A percentile compares a stretch with the other conserved stretches of the same genome.
phyloP scores from a whole-genome alignment of 2,797 vertebrate genomes.

The Anguilla marmorata region DNA sequence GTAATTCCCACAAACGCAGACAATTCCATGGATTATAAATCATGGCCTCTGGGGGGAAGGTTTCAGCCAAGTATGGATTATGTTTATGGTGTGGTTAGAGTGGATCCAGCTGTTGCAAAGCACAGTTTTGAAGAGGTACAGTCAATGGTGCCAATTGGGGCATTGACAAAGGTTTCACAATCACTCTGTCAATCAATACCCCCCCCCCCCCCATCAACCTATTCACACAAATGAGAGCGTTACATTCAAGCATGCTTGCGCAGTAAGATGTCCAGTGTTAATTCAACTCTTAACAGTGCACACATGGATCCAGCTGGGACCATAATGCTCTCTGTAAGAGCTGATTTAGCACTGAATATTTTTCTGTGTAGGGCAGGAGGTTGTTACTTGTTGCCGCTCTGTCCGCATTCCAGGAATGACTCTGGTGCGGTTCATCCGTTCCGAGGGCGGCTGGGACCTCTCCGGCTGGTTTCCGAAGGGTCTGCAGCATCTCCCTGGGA shows the following conservation, averaged over 20 bases:
- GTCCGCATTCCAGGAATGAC: constrained; percentile 18
- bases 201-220: constrained; percentile 43
- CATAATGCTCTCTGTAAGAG: neutral
- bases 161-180: constrained; percentile 61
- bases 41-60: constrained; percentile 55
- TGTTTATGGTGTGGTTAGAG: constrained; percentile 67
- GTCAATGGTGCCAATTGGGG: constrained; percentile 69
- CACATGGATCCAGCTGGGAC: neutral
- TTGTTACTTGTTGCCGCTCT: neutral
- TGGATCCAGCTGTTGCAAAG: constrained; percentile 65
- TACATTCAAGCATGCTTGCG: too few species aligned
- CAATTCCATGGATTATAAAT: constrained; percentile 66
- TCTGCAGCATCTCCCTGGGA: constrained; percentile 16
- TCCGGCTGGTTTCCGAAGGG: neutral
- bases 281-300: too few species aligned
- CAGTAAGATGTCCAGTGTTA: neutral
- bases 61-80: constrained; percentile 57
- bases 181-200: constrained; percentile 65
- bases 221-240: neutral
- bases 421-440: neutral
- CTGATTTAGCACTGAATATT: neutral
- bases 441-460: neutral
- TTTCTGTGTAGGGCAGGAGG: neutral
- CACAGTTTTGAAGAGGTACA: constrained; percentile 51
- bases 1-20: constrained; percentile 61